Base-by-base conservation (phyloP, 2,113 vertebrate species). In the Pomatostomus ruficeps region DNA sequence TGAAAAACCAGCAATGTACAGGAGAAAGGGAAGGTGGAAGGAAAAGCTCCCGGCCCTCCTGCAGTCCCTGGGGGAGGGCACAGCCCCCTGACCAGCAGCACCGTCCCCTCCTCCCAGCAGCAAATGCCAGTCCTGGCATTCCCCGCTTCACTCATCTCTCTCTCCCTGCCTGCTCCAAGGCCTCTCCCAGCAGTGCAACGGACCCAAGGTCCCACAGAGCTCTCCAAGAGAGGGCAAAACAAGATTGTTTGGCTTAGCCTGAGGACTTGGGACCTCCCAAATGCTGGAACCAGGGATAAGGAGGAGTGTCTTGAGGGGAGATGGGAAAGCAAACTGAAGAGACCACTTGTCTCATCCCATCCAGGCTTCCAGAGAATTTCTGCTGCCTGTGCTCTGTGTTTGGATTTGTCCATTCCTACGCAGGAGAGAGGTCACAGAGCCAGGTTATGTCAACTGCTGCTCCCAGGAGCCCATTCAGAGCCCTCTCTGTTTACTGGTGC, bases 211-310 rank as follows among this genome's bases (percentile, higher is more conserved):
- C 29, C 36, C 67, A 33, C 71, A 19, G 6, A 49, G 55, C 40
- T 91, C n/a, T 25, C 20, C 31, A 40, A 72, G 40, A 67, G 33
- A 76, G 45, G 33, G 38, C 29, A 72, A 86, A 88, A 25, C 35
- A 81, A 46, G 29, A 57, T 89, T 92, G 65, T 85, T 71, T 94
- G 70, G 18, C 72, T 94, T 66, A 52, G 62, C 79, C 83, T 74
- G 87, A 68, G 66, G 66, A 55, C 42, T 73, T 48, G 91, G 80
- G 90, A 85, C 85, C 89, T 95, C 77, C 74, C 90, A 91, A 48
- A 46, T n/a, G 36, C 82, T 65, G 58, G 43, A n/a, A 83, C 67
- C 25, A 40, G 2, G 17, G 61, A 75, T 43, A 45, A 66, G 71
- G 42, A 62, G 18, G 38, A 58, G 23, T 49, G 89, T 55, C 31